Conservation (phyloP, 2,113 vertebrate species). For the Tenrec ecaudatus region DNA sequence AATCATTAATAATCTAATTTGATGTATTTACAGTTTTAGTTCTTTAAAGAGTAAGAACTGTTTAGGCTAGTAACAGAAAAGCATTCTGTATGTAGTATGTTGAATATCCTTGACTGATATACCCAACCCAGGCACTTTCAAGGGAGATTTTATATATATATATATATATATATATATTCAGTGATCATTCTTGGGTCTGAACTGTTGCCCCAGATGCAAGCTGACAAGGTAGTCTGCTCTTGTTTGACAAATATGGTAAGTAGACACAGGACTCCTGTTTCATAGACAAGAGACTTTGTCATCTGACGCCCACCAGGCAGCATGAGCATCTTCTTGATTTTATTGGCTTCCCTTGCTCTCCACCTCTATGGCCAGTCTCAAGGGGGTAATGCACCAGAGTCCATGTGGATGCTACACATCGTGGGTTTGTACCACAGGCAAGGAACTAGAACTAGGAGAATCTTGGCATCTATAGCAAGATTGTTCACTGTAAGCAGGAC, state of each 20-base stretch:
- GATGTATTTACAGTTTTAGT: neutral
- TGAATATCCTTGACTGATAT: neutral
- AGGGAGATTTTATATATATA: neutral
- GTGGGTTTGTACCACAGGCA: neutral
- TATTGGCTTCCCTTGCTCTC: neutral
- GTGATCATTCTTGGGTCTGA: neutral
- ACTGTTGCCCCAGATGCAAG: neutral
- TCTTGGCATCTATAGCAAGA: neutral
- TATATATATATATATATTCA: too few relatives aligned
- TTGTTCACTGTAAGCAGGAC: neutral
- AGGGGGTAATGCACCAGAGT: fast-evolving
- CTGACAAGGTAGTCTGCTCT: neutral
- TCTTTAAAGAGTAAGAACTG: neutral
- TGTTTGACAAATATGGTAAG: neutral
- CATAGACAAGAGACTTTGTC: neutral
- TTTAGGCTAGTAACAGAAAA: neutral
- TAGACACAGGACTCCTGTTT: neutral
- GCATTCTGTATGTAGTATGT: neutral
- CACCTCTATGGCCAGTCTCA: neutral
- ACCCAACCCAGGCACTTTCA: too few relatives aligned
- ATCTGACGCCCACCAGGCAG: neutral
- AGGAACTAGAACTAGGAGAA: too few relatives aligned
- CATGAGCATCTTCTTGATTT: fast-evolving
- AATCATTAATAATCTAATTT: neutral
- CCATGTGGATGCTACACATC: neutral